phyloP scores from a whole-genome alignment of 1,140 invertebrate species.

The Papilio helenus region DNA sequence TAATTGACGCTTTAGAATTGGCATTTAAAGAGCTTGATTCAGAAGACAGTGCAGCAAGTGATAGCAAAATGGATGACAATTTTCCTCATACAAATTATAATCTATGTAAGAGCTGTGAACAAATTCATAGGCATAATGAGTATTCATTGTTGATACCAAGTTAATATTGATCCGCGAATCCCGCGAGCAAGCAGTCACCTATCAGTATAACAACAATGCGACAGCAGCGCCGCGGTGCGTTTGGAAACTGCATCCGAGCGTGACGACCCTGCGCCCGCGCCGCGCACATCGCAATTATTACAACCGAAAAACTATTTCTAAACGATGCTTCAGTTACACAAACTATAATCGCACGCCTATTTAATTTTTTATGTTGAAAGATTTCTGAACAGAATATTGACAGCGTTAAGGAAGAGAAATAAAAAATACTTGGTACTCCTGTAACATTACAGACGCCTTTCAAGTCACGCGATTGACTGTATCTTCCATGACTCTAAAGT shows the following conservation, averaged over 20 bases:
- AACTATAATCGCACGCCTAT: not conserved
- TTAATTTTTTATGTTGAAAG: not conserved
- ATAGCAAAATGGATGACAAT: slow-evolving; percentile 54
- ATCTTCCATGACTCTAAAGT: too few species aligned
- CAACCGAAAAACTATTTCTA: not conserved
- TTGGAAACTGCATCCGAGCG: not conserved
- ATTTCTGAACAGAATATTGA: not conserved
- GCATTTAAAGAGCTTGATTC: slow-evolving; percentile 85
- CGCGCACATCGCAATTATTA: not conserved
- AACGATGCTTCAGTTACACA: not conserved
- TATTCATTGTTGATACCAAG: too few species aligned
- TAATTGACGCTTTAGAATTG: slow-evolving; percentile 79
- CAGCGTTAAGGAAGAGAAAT: too few species aligned
- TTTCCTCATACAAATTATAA: too few species aligned
- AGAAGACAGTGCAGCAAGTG: slow-evolving; percentile 71
- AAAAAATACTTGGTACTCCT: too few species aligned
- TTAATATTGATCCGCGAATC: not conserved
- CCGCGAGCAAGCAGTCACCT: not conserved
- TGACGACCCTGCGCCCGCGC: not conserved
- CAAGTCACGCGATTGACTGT: too few species aligned
- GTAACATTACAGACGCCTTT: too few species aligned
- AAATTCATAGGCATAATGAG: too few species aligned
- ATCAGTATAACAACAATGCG: not conserved
- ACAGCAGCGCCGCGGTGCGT: not conserved
- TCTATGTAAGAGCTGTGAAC: too few species aligned